A percentile compares a stretch with the other conserved stretches of the same genome.
Evolutionary conservation across 2,888 invertebrate species (phyloP).

Genomic region (Unio delphinus): DNA sequence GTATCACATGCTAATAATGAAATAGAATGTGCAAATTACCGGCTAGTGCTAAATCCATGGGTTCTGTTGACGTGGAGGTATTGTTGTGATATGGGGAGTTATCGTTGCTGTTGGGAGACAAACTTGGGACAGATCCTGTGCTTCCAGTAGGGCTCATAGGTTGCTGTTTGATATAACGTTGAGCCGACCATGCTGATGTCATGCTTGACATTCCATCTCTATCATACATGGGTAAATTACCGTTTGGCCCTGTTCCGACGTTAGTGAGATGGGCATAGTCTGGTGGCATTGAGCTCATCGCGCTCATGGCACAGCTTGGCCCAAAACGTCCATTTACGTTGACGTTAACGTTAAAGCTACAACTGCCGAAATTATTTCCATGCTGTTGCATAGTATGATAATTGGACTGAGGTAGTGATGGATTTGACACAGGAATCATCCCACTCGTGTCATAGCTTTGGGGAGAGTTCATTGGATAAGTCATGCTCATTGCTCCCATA

Average conservation of each 20-base stretch:
- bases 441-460: slow-evolving; percentile 53
- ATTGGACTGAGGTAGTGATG: slow-evolving; percentile 35
- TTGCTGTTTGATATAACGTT: slow-evolving; percentile 61
- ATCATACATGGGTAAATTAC: slow-evolving; percentile 41
- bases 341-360: slow-evolving; percentile 53
- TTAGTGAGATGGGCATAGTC: slow-evolving; percentile 49
- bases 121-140: slow-evolving; percentile 65
- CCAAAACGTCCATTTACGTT: slow-evolving; percentile 52
- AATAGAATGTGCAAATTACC: slow-evolving; percentile 36
- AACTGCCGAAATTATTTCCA: slow-evolving; percentile 47
- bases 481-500: slow-evolving; percentile 58
- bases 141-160: slow-evolving; percentile 65
- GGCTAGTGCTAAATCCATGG: slow-evolving; percentile 60
- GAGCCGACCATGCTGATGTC: slow-evolving; percentile 37
- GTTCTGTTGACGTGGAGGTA: slow-evolving; percentile 42
- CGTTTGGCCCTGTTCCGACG: slow-evolving; percentile 17
- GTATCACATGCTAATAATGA: background rate
- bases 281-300: slow-evolving; percentile 25
- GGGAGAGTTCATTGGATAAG: slow-evolving; percentile 52
- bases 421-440: slow-evolving; percentile 35
- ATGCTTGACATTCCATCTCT: slow-evolving; percentile 38
- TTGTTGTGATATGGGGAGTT: slow-evolving; percentile 53
- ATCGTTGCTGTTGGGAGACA: slow-evolving; percentile 63
- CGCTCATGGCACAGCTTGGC: slow-evolving; percentile 54
- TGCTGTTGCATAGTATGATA: slow-evolving; percentile 41